Conservation (phyloP, 2,113 vertebrate genomes). For the Opisthocomus hoazin region DNA sequence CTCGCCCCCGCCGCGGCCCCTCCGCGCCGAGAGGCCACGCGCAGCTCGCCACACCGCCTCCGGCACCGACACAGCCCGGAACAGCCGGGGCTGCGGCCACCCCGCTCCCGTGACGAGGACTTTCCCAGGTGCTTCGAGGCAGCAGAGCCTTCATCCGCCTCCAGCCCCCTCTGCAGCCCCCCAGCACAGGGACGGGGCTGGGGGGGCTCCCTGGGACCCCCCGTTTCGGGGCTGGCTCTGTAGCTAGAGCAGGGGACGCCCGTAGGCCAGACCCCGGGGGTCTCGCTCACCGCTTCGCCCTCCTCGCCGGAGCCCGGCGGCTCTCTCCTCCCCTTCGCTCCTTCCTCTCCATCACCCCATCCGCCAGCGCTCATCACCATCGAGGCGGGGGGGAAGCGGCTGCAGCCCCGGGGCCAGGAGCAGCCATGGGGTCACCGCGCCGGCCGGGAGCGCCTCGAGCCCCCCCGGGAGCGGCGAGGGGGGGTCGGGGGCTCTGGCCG, state of each 20-base stretch:
- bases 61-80: not conserved
- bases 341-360: conserved; percentile 45
- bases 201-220: not conserved
- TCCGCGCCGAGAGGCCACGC: not conserved
- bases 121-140: not conserved
- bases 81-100: not conserved
- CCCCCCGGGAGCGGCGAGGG: not conserved
- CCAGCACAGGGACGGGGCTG: fast-evolving
- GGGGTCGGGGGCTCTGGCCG: not conserved
- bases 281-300: not conserved
- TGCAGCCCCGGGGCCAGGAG: not conserved
- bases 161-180: not conserved
- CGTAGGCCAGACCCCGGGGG: not conserved
- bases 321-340: conserved; percentile 1
- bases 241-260: not conserved
- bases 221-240: not conserved
- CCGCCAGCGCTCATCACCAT: conserved; percentile 39
- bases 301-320: not conserved
- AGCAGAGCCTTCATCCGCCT: not conserved
- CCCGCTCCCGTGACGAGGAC: fast-evolving
- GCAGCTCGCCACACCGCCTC: not conserved
- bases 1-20: fast-evolving
- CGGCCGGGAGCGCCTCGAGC: not conserved
- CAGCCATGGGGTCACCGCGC: not conserved
- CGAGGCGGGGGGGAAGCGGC: conserved; percentile 30